These are phyloP conservation scores for Chrysolina haemoptera DNA, from an alignment of 2,888 invertebrate species.

Conservation along the genomic window DNA sequence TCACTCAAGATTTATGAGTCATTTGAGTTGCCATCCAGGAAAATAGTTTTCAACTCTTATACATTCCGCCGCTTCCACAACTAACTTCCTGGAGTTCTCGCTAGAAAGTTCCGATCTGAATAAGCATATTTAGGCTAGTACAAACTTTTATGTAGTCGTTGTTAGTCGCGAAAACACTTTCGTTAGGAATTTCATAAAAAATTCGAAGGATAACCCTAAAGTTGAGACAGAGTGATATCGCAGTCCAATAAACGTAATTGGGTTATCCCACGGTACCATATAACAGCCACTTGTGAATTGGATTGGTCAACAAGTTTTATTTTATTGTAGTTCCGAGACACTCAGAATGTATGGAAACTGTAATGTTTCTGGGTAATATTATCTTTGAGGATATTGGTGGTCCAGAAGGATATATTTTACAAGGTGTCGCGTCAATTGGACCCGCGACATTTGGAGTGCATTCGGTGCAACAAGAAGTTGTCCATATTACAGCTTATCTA, in stretches of 20 bases:
- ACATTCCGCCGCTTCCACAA: neutral
- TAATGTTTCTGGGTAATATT: too few species aligned
- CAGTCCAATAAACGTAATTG: neutral
- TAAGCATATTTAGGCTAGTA: neutral
- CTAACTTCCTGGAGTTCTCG: neutral
- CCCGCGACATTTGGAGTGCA: too few species aligned
- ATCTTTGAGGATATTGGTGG: too few species aligned
- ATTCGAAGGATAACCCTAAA: neutral
- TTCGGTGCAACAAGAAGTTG: too few species aligned
- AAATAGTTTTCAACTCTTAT: neutral
- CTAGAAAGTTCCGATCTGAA: slow-evolving; percentile 3
- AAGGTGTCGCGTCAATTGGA: too few species aligned
- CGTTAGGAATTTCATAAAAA: neutral
- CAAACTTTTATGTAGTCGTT: neutral
- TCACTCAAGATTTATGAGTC: neutral
- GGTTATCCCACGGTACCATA: neutral
- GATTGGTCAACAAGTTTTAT: neutral
- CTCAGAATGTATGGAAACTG: neutral
- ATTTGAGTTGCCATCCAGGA: neutral
- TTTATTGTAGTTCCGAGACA: neutral
- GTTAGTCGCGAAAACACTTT: neutral
- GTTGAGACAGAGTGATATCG: neutral
- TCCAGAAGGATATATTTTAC: too few species aligned
- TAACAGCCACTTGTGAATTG: neutral
- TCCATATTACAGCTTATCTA: too few species aligned